Evolutionary conservation across 2,113 vertebrate species (phyloP), one percentile per base, ranked within the genome.

Genomic region (Pachyramphus minor): DNA sequence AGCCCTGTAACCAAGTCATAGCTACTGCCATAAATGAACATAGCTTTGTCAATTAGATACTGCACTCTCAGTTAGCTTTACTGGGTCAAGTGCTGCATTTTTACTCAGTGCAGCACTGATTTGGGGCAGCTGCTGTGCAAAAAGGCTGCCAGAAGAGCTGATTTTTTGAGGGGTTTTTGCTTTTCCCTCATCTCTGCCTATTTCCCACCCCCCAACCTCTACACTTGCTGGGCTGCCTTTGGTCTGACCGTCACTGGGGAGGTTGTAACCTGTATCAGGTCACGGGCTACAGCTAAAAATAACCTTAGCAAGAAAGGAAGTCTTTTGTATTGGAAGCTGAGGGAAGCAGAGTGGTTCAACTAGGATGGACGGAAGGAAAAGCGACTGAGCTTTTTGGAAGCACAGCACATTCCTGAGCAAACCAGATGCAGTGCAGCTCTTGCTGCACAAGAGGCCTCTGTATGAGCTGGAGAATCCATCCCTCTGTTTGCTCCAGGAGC

Each of bases 401-500:
- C 67, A 8, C 83, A 31, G 59, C 25, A 3, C 63, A 27, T 35
- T 8, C 31, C 83, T 58, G 63, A 86, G 71, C 77, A 37, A 49
- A 84, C 7, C 82, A 69, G 82, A 85, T 31, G 67, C 80, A n/a
- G 11, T 0, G 56, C 81, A 84, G 87, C 56, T 53, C 66, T 64
- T 45, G 14, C 81, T 75, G 90, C 79, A 94, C 85, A 95, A 96
- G 79, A 83, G 63, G n/a, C 75, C 82, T 96, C 79, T 95, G 87
- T 94, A 3, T 1, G 0, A 64, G 75, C 78, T 35, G 62, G 8
- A 91, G 72, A 96, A 93, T 92, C 22, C 79, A 37, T 11, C 19
- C 33, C 47, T 95, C 73, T 91, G 87, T 93, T 78, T 81, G 74
- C 82, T 42, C 41, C 47, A n/a, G 81, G 62, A 96, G 78, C 74